phyloP scores from a whole-genome alignment of 2,888 invertebrate species.

The Prostheceraeus crozeri region DNA sequence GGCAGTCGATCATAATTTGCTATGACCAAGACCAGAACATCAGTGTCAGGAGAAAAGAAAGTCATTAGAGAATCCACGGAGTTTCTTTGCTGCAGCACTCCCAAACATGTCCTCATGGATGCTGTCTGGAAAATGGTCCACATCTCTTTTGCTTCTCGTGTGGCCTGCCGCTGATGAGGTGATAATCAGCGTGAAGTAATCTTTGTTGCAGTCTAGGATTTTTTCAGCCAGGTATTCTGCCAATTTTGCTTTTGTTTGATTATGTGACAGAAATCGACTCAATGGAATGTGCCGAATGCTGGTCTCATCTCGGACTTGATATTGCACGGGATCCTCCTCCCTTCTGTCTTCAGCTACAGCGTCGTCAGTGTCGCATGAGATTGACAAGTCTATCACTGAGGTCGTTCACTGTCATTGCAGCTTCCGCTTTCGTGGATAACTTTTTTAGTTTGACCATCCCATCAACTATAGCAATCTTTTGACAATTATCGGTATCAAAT shows the following conservation, averaged over 20 bases:
- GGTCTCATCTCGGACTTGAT: slow-evolving; percentile 13
- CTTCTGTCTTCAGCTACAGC: not conserved
- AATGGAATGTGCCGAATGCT: slow-evolving; percentile 7
- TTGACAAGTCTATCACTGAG: too few relatives aligned
- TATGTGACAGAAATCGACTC: slow-evolving; percentile 14
- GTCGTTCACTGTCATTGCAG: too few relatives aligned
- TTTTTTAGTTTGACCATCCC: slow-evolving; percentile 2
- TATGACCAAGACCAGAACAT: slow-evolving; percentile 12
- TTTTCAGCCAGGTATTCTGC: slow-evolving; percentile 13
- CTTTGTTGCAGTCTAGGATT: too few relatives aligned
- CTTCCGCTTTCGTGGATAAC: too few relatives aligned
- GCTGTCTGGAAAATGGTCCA: too few relatives aligned
- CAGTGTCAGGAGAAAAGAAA: slow-evolving; percentile 3
- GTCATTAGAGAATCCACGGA: too few relatives aligned
- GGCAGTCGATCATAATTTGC: not conserved
- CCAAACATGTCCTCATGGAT: too few relatives aligned
- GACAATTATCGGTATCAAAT: not conserved
- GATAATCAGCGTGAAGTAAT: too few relatives aligned
- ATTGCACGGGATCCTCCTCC: slow-evolving; percentile 10
- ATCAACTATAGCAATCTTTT: slow-evolving; percentile 19
- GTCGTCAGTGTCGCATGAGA: not conserved
- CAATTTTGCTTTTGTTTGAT: slow-evolving; percentile 10
- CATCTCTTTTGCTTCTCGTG: too few relatives aligned
- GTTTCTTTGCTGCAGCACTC: slow-evolving; percentile 10
- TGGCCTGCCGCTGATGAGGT: too few relatives aligned